A percentile compares a stretch with the other conserved stretches of the same genome.
These are phyloP conservation scores for Chloroceryle amazona DNA, from an alignment of 2,797 vertebrate species.

Conservation along the genomic window DNA sequence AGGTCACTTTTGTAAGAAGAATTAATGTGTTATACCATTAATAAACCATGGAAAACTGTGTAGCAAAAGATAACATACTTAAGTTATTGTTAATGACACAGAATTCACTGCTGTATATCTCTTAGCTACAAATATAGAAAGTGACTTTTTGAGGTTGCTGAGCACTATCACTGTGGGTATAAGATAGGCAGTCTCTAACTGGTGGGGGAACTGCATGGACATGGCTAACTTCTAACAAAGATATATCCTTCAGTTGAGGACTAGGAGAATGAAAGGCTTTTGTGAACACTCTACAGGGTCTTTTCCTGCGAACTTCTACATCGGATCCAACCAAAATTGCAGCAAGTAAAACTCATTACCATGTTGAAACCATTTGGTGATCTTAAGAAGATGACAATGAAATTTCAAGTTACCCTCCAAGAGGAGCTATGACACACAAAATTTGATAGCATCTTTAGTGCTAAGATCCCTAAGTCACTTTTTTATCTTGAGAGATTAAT, in stretches of 20 bases:
- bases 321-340: not conserved
- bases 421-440: not conserved
- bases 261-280: not conserved
- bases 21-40: constrained; percentile 84
- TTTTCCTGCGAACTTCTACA: not conserved
- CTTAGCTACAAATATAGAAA: constrained; percentile 76
- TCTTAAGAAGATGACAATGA: not conserved
- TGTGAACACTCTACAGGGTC: not conserved
- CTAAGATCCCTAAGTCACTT: not conserved
- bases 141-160: constrained; percentile 79
- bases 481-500: not conserved
- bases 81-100: constrained; percentile 81
- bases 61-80: constrained; percentile 83
- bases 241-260: not conserved
- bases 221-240: not conserved
- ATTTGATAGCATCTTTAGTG: not conserved
- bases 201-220: not conserved
- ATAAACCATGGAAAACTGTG: constrained; percentile 81
- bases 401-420: not conserved
- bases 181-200: constrained; percentile 55
- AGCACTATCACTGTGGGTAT: constrained; percentile 20
- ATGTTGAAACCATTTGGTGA: not conserved
- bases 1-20: constrained; percentile 84
- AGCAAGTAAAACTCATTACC: not conserved
- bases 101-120: constrained; percentile 76